These are phyloP conservation scores for Microtus pennsylvanicus DNA, from an alignment of 2,113 vertebrate genomes.

Conservation along the genomic window DNA sequence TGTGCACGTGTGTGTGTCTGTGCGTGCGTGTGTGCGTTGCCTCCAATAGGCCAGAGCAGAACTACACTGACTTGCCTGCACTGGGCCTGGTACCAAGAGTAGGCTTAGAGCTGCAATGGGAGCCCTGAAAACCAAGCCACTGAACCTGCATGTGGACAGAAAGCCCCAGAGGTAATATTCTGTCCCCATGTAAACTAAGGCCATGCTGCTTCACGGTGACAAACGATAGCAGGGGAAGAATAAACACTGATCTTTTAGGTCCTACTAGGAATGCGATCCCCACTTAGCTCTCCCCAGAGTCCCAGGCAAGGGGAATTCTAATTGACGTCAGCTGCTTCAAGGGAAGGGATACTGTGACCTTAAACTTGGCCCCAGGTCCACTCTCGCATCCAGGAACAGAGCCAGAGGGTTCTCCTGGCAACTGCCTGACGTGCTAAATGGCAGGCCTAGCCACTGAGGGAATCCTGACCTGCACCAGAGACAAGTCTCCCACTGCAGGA, in stretches of 20 bases:
- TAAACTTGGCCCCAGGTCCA: slow-evolving; percentile 79
- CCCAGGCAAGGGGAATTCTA: slow-evolving; percentile 76
- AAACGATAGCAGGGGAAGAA: slow-evolving; percentile 56
- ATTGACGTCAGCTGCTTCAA: slow-evolving; percentile 80
- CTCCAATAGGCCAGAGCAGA: background rate
- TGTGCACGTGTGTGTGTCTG: background rate
- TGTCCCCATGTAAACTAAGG: slow-evolving; percentile 47
- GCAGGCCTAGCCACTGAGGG: slow-evolving; percentile 70
- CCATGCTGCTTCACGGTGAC: slow-evolving; percentile 22
- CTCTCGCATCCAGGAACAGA: slow-evolving; percentile 77
- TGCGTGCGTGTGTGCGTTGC: background rate
- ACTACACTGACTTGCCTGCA: slow-evolving; percentile 7
- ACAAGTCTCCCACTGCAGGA: slow-evolving; percentile 74
- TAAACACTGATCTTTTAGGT: slow-evolving; percentile 67
- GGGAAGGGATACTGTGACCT: slow-evolving; percentile 77
- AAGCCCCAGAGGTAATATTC: slow-evolving; percentile 57
- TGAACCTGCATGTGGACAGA: slow-evolving; percentile 57
- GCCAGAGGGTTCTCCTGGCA: slow-evolving; percentile 82
- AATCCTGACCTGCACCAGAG: slow-evolving; percentile 70
- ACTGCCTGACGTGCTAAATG: slow-evolving; percentile 69
- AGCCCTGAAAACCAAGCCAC: slow-evolving; percentile 24
- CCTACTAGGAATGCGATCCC: slow-evolving; percentile 48
- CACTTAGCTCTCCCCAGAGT: slow-evolving; percentile 64
- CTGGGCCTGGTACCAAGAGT: slow-evolving; percentile 1
- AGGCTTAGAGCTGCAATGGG: slow-evolving; percentile 49